These are phyloP conservation scores for Ornithoptera alexandrae DNA, from an alignment of 2,888 invertebrate species.

Conservation along the genomic window DNA sequence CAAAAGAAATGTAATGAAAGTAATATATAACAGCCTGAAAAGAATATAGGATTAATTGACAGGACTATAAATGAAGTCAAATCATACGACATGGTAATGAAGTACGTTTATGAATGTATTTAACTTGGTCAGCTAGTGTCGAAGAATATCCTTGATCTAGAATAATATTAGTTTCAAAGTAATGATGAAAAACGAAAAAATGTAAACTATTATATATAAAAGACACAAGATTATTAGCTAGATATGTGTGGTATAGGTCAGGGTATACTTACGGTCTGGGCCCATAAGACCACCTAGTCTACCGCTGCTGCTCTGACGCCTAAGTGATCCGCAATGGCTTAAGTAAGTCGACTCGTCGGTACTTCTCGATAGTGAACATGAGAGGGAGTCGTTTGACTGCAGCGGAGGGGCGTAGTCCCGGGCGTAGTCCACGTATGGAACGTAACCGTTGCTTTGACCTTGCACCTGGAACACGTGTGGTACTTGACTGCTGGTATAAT, in stretches of 20 bases:
- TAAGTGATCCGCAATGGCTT: conserved; percentile 59
- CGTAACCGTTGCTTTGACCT: conserved; percentile 88
- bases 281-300: conserved; percentile 60
- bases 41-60: no score
- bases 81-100: no score
- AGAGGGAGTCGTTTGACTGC: conserved; percentile 56
- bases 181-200: no score
- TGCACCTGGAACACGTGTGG: conserved; percentile 47
- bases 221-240: no score
- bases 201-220: no score
- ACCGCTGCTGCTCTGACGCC: conserved; percentile 61
- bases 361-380: conserved; percentile 63
- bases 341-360: conserved; percentile 59
- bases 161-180: no score
- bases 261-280: conserved; percentile 61
- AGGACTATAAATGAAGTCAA: no score
- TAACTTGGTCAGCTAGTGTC: no score
- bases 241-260: background rate
- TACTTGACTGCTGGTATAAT: background rate
- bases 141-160: no score
- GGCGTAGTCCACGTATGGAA: conserved; percentile 93
- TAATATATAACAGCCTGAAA: background rate
- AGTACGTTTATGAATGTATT: no score
- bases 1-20: background rate
- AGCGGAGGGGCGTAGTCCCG: conserved; percentile 92